Percentiles rank a stretch among this genome's conserved stretches.
These are phyloP conservation scores for Geotrupes spiniger DNA, from an alignment of 2,888 invertebrate species.

Conservation along the genomic window DNA sequence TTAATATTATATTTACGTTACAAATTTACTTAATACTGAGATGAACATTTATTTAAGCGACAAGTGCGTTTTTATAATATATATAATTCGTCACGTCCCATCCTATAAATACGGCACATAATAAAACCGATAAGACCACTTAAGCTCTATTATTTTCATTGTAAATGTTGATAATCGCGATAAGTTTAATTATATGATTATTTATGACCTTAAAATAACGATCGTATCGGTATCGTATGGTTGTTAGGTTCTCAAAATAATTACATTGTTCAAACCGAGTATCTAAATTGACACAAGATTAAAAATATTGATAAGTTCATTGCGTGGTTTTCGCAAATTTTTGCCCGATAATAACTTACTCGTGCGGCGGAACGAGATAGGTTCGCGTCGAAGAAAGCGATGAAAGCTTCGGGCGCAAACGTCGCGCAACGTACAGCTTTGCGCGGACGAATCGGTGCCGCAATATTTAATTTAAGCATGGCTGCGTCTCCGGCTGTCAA, in stretches of 20 bases:
- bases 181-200: constrained; percentile 2
- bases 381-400: not conserved
- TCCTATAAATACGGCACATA: too few relatives aligned
- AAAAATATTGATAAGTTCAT: too few relatives aligned
- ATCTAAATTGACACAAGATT: not conserved
- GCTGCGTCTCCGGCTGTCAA: constrained; percentile 43
- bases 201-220: constrained; percentile 2
- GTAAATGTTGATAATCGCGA: constrained; percentile 2
- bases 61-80: too few relatives aligned
- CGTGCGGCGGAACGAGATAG: not conserved
- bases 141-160: not conserved
- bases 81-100: too few relatives aligned
- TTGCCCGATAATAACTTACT: not conserved
- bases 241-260: not conserved
- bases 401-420: not conserved
- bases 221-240: not conserved
- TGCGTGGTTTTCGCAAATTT: too few relatives aligned
- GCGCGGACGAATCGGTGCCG: constrained; percentile 36
- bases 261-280: not conserved
- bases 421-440: constrained; percentile 30
- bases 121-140: too few relatives aligned
- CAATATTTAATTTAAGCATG: constrained; percentile 49
- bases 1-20: too few relatives aligned
- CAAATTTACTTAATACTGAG: too few relatives aligned
- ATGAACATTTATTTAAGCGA: too few relatives aligned